A percentile compares a stretch with the other conserved stretches of the same genome.
Conservation (phyloP, 1,140 invertebrate genomes). For the Acyrthosiphon pisum region DNA sequence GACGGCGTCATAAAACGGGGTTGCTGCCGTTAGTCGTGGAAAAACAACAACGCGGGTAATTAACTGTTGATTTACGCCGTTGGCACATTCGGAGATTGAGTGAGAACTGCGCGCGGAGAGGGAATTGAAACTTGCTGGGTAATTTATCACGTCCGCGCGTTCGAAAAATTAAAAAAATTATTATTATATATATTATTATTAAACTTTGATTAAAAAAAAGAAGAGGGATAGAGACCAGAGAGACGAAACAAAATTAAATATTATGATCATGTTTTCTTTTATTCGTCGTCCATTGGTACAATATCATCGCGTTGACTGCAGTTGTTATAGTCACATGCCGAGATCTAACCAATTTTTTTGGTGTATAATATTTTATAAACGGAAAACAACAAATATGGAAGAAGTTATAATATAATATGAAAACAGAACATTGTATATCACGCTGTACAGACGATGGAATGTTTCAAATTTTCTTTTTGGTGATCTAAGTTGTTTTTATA, state of each 20-base stretch:
- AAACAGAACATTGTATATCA: background rate
- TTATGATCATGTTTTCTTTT: background rate
- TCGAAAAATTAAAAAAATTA: slow-evolving; percentile 34
- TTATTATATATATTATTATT: background rate
- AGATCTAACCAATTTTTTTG: background rate
- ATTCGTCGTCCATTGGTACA: background rate
- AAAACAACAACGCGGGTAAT: slow-evolving; percentile 53
- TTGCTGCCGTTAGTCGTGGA: slow-evolving; percentile 35
- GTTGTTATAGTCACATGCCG: background rate
- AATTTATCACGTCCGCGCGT: slow-evolving; percentile 52
- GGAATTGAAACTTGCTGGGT: slow-evolving; percentile 46
- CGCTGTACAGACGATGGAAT: background rate
- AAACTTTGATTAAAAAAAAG: slow-evolving; percentile 25
- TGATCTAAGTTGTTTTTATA: background rate
- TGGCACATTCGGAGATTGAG: slow-evolving; percentile 29
- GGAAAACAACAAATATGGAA: background rate
- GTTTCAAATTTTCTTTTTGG: background rate
- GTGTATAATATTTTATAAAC: background rate
- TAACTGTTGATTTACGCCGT: slow-evolving; percentile 56
- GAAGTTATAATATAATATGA: background rate
- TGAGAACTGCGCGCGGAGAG: slow-evolving; percentile 14
- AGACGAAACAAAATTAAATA: background rate
- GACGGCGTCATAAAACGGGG: slow-evolving; percentile 43
- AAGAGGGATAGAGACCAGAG: background rate
- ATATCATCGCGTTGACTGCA: background rate